Evolutionary conservation across 2,797 vertebrate genomes (phyloP), one percentile per base, ranked within the genome.

Genomic region (Philypnodon macrostomus): DNA sequence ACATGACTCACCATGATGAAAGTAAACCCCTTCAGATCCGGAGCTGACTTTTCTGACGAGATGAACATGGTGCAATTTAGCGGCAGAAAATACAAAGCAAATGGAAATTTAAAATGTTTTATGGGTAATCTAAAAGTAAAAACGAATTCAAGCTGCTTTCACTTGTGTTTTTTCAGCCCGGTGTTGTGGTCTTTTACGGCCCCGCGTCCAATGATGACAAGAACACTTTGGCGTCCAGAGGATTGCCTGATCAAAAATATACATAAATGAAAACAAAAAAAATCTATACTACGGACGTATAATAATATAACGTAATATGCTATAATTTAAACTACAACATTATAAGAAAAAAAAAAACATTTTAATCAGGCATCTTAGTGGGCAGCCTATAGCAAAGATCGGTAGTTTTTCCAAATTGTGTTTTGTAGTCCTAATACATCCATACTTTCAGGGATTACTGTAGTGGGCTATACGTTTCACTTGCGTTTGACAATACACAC

Each of bases 11-110:
- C 90, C 90, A 89, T 73, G 63, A 91, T 73, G 41, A 91, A 75
- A 42, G 89, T 90, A 49, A 87, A 89, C 30, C 70, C 84, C 62
- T 73, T 87, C 35, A 91, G 89, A 14, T 37, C 60, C 1, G 66
- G 49, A 4, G 53, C 8, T 0, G 71, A 53, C 26, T 53, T 73
- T 57, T 70, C 70, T 12, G 67, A 88, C 58, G 94, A 77, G 85
- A 96, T 87, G 87, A 96, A 98, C 97, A 95, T 96, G 89, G 69
- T 21, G 39, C 1, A 12, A 40, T 40, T 36, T 1, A n/a, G 7
- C 31, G 6, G 8, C 0, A 3, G 1, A 26, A 21, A 12, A 10
- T 24, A 26, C 37, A 33, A 14, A 7, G 7, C 32, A 2, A 27
- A 42, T 14, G 2, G 7, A n/a, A 21, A 24, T 19, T 26, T 27